Base-by-base conservation (phyloP, 2,888 invertebrate species). In the Dryobotodes eremita region DNA sequence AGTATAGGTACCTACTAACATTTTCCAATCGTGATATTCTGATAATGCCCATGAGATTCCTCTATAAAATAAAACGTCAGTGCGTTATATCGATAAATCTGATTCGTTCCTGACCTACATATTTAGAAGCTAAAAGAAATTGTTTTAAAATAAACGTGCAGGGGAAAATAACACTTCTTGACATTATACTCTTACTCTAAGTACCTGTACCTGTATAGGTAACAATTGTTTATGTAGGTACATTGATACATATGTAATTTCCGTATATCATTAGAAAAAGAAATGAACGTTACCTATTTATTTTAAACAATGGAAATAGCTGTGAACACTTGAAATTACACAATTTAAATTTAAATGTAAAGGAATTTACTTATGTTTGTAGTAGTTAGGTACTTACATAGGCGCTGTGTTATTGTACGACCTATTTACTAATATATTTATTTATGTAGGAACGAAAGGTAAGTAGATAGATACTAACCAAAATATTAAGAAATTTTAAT, bases 241-340 rank as follows among this genome's bases (percentile, higher is more conserved):
- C 10, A 7, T 48, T 5, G 17, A 59, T 57, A 42, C 36, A 20
- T 59, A 66, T 0, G 17, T 77, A 17, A 55, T 70, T 64, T 69
- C 48, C 23, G 46, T 42, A 64, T 57, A 26, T 57, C 50, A 71
- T 59, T 78, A 57, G 13, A 61, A 61, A 59, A 64, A 57, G 26
- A 48, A 62, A 78, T 57, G 3, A 26, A 69, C 26, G 36, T 55
- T 61, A 59, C 76, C 75, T 66, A 65, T 77, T 68, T 70, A 62
- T 50, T 81, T 68, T 13, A 57, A 81, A 82, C 77, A 82, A 82
- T 82, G 42, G 77, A 59, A 59, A 53, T 59, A 46, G 31, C 53
- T 68, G 80, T 75, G 75, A 69, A 80, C 77, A 77, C 59, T 71
- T 42, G 42, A 48, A 61, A 61, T 66, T 46, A 66, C 65, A 53